These are phyloP conservation scores for Acipenser ruthenus DNA, from an alignment of 2,797 vertebrate genomes.

Conservation along the genomic window DNA sequence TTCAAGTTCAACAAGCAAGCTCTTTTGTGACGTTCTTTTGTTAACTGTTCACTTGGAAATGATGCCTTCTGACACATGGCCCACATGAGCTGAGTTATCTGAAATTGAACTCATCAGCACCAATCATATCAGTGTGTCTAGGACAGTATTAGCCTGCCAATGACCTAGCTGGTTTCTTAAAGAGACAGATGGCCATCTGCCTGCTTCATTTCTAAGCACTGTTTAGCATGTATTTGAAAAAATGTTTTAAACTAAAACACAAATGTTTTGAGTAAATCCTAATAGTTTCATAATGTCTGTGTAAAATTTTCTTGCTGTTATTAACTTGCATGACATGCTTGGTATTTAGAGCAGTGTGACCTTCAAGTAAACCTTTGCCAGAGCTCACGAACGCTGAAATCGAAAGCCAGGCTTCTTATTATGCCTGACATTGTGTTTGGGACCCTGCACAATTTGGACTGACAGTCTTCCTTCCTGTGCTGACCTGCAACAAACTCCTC, in stretches of 20 bases:
- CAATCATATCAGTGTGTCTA: constrained; percentile 50
- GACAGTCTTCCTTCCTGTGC: constrained; percentile 12
- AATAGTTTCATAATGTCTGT: no score
- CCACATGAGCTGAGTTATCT: constrained; percentile 43
- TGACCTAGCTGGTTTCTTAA: constrained; percentile 53
- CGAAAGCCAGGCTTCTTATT: constrained; percentile 3
- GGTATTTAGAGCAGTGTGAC: no score
- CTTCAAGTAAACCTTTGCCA: no score
- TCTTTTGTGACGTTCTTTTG: constrained; percentile 12
- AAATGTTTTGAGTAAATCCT: neutral
- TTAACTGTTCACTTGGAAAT: constrained; percentile 32
- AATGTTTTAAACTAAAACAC: neutral
- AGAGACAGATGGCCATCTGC: constrained; percentile 29
- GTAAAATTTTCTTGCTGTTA: no score
- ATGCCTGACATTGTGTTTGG: constrained; percentile 20
- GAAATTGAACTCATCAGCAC: constrained; percentile 52
- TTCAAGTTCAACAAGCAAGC: constrained; percentile 10
- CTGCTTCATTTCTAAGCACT: neutral
- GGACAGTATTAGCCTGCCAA: constrained; percentile 31
- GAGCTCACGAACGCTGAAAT: neutral
- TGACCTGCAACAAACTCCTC: constrained; percentile 17
- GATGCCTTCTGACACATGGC: constrained; percentile 50
- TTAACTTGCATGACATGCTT: no score
- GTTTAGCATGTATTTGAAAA: neutral
- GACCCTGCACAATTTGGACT: constrained; percentile 10